Percentiles rank a stretch among this genome's conserved stretches.
Evolutionary conservation across 1,140 invertebrate genomes (phyloP).

Genomic region (Oncopeltus fasciatus): DNA sequence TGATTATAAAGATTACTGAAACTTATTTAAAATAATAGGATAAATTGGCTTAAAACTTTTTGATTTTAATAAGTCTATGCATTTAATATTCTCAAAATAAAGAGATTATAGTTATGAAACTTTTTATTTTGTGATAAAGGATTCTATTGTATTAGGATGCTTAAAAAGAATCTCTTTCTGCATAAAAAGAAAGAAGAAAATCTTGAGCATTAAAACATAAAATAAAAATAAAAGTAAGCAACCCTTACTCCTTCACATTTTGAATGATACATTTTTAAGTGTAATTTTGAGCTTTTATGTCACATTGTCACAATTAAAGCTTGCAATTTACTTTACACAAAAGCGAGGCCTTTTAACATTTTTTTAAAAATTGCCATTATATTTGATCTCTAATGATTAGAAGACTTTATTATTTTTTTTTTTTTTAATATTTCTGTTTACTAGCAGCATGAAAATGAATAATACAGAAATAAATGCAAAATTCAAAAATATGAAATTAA

Average conservation of each 20-base stretch:
- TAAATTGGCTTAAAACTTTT: too few species aligned
- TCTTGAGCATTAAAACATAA: conserved; percentile 2
- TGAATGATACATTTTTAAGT: background rate
- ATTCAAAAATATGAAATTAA: too few species aligned
- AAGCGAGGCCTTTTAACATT: conserved; percentile 2
- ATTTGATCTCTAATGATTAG: background rate
- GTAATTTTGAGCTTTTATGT: conserved; percentile 4
- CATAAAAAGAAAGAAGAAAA: background rate
- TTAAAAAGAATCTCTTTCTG: too few species aligned
- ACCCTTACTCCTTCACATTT: background rate
- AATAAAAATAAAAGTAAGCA: background rate
- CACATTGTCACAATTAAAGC: conserved; percentile 9
- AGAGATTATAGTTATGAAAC: too few species aligned
- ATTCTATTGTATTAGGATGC: too few species aligned
- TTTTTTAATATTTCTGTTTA: too few species aligned
- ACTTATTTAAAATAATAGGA: too few species aligned
- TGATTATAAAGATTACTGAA: too few species aligned
- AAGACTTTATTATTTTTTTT: background rate
- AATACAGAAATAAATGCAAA: background rate
- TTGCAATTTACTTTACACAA: conserved; percentile 6
- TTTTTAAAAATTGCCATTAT: background rate
- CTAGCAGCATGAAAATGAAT: background rate
- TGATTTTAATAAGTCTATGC: too few species aligned
- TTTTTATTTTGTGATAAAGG: too few species aligned
- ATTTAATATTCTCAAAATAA: too few species aligned